These are phyloP conservation scores for Arge pagana DNA, from an alignment of 2,888 invertebrate species.

Conservation along the genomic window DNA sequence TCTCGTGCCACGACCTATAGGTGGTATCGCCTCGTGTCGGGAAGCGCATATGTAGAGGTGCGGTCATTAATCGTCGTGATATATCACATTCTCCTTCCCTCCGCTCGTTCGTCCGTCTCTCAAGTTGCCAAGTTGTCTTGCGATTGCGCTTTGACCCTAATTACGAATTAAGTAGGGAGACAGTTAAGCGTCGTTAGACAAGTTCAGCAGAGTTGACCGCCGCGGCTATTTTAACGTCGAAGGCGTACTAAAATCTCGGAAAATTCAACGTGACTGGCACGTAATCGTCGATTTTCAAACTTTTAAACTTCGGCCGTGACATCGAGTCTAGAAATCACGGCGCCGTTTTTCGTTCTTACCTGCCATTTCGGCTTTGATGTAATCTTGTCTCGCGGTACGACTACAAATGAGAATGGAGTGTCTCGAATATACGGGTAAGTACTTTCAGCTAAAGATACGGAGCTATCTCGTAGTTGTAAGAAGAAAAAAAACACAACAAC, in stretches of 20 bases:
- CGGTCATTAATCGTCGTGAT: slow-evolving; percentile 11
- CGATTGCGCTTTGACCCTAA: slow-evolving; percentile 17
- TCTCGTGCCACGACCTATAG: slow-evolving; percentile 13
- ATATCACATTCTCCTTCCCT: neutral
- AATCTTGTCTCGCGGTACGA: neutral
- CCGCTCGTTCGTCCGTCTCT: neutral
- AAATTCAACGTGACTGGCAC: slow-evolving; percentile 6
- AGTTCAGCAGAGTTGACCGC: slow-evolving; percentile 11
- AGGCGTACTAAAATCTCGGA: slow-evolving; percentile 8
- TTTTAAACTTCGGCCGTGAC: neutral
- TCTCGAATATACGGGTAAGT: no score
- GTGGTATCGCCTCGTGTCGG: no score
- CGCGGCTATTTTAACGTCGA: slow-evolving; percentile 8
- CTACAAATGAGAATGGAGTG: no score
- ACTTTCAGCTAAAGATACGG: no score
- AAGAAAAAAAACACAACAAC: no score
- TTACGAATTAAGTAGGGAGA: slow-evolving; percentile 18
- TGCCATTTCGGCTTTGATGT: slow-evolving; percentile 1
- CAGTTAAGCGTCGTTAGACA: slow-evolving; percentile 20
- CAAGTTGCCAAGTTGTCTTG: neutral
- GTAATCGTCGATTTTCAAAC: slow-evolving; percentile 12
- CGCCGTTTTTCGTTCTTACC: slow-evolving; percentile 8
- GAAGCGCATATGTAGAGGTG: no score
- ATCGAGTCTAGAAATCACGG: slow-evolving; percentile 1
- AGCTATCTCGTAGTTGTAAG: no score